phyloP scores from a whole-genome alignment of 2,888 invertebrate species.

The Pandemis heparana region DNA sequence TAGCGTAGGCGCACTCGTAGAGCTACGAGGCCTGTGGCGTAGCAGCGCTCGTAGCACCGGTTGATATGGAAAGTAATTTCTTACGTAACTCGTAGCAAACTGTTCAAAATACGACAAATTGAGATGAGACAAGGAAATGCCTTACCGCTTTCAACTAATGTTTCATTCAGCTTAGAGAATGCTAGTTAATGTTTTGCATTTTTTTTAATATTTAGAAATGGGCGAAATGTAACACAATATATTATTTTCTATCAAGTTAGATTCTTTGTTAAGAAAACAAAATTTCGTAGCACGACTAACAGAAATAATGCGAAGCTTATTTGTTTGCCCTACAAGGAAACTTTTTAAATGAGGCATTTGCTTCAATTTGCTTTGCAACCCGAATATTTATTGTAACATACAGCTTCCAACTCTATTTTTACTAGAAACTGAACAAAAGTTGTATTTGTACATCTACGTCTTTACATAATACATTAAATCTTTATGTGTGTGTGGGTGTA shows the following conservation, averaged over 20 bases:
- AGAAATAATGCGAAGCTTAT: neutral
- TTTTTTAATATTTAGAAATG: neutral
- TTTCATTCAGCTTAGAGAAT: neutral
- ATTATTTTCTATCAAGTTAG: neutral
- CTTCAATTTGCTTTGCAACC: neutral
- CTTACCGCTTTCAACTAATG: neutral
- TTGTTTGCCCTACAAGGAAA: neutral
- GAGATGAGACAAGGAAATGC: neutral
- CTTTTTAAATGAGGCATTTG: neutral
- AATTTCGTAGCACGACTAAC: neutral
- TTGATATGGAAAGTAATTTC: neutral
- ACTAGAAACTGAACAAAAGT: too few relatives aligned
- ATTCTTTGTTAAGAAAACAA: neutral
- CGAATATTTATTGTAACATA: too few relatives aligned
- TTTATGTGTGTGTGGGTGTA: too few relatives aligned
- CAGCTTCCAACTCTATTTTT: neutral
- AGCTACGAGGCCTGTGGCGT: slow-evolving; percentile 23
- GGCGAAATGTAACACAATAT: neutral
- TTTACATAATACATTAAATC: too few relatives aligned
- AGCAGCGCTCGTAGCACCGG: slow-evolving; percentile 13
- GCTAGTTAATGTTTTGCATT: too few relatives aligned
- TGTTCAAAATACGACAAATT: neutral
- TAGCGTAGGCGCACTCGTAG: neutral
- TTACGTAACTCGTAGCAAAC: slow-evolving; percentile 2
- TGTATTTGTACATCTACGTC: too few relatives aligned